Evolutionary conservation across 2,113 vertebrate species (phyloP), one percentile per base, ranked within the genome.

Genomic region (Microtus ochrogaster): DNA sequence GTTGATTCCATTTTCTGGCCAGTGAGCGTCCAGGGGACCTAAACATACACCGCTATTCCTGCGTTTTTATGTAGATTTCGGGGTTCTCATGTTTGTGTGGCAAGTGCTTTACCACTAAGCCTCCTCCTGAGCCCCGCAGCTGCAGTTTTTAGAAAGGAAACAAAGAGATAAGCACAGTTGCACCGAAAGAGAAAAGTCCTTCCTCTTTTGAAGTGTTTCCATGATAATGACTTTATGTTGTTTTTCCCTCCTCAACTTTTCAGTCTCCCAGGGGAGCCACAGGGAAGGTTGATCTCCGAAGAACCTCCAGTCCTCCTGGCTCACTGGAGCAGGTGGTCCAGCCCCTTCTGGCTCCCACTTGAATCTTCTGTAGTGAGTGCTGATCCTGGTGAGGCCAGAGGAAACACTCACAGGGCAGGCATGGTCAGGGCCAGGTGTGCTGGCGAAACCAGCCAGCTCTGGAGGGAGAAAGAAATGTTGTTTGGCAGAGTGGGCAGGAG

Each of bases 91-190:
- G 30, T 7, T 68, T 86, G 41, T 19, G 0, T 3, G 11, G 83
- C 63, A 49, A 86, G 5, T 5, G 7, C 83, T 68, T 33, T 36
- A 13, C 41, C 41, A 14, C 17, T 0, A 7, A 68, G 83, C 47
- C 44, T 24, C 16, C 41, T n/a, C 12, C 21, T 14, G 21, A 26
- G 33, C 19, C 33, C 47, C 9, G 9, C 33, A 44, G 70, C 41
- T 88, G 1, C 70, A 24, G 78, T 94, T 94, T 94, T 92, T 78
- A 86, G 33, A 85, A 84, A 82, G 61, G 68, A 92, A 91, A 90
- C 33, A 21, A 89, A 44, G 81, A 92, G 84, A 93, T 81, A 44
- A 94, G 33, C 65, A 82, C 94, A 47, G 28, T 76, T 76, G 55
- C 9, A 12, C 55, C 22, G 39, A 90, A 89, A 92, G 63, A 58